Evolutionary conservation across 2,797 vertebrate species (phyloP), one percentile per base, ranked within the genome.

Genomic region (Tadarida brasiliensis): DNA sequence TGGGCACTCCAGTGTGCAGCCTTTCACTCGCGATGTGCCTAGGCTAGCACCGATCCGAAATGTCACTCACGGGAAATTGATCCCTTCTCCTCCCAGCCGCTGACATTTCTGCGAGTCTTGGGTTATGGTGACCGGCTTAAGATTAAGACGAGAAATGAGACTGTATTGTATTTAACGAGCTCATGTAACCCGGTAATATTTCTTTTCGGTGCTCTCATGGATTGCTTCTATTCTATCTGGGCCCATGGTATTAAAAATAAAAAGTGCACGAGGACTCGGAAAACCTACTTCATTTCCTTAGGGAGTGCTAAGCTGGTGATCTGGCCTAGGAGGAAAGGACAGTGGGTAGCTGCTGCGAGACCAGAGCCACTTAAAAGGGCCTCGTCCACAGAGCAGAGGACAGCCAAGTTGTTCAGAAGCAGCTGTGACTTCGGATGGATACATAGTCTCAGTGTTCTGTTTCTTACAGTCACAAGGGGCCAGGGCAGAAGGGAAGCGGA

Each of bases 381-480:
- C 93, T 73, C 81, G 28, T 56, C 80, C 86, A 87, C 68, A 96
- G 74, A 96, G 94, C 3, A 68, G 15, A 65, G 59, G 87, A 57
- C 20, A 93, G 77, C 15, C 1, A 3, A 96, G 87, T 83, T 63
- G 44, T 78, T 93, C 84, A 95, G 86, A 90, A 61, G 2, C 68
- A 33, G 24, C 74, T 73, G 73, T 11, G 81, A 93, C 63, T 96
- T 88, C 24, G 90, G 77, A 95, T 1, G 39, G 87, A 97, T 97
- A 97, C 97, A 90, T 19, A 54, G n/a, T 11, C 93, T 11, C 3
- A 91, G n/a, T 51, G 61, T 87, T 84, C 44, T 76, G 3, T 96
- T 97, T 92, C 30, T 84, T 80, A 84, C 33, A 44, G 76, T 12
- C 7, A 61, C 11, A 65, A 44, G 47, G 26, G 81, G 16, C 8